Evolutionary conservation across 2,113 vertebrate genomes (phyloP), one percentile per base, ranked within the genome.

Genomic region (Numenius arquata): DNA sequence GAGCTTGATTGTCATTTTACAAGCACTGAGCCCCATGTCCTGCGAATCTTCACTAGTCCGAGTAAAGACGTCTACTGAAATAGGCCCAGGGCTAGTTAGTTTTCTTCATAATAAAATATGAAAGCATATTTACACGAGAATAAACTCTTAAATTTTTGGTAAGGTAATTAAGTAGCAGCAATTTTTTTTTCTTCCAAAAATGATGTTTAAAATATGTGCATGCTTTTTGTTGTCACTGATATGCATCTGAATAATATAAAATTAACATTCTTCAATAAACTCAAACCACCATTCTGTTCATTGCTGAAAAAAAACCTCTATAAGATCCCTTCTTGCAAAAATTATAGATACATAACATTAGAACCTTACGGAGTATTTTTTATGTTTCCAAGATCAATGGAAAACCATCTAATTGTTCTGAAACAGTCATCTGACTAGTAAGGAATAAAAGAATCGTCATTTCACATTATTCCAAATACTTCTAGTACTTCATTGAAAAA

Each of bases 1-100:
- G 97, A 96, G 97, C 80, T 97, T 98, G 99, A 99, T 99, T 99
- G 99, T 99, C 99, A 96, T 97, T 96, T 97, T 88, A 95, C 94
- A 97, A 96, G 97, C 94, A 98, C 87, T 66, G 96, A 97, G 81
- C 93, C 86, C 73, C 58, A 34, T 29, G 70, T 91, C 82, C 79
- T 63, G 75, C 66, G 85, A 55, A 50, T 82, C 90, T 73, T 95
- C 76, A 81, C 91, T 20, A 43, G 48, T 68, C 76, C 95, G 85
- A 40, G 59, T 50, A 45, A 95, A 89, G 90, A 85, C 2, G 0
- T n/a, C 63, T 95, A 70, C 47, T 47, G 80, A 80, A 68, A 56
- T 6, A 75, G 77, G 89, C 90, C 71, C 91, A 84, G 30, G 90
- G 94, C 96, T 96, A 82, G 95, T 82, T 97, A 61, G 93, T 93